Evolutionary conservation across 2,797 vertebrate genomes (phyloP).

Genomic region (Muscicapa comitata): DNA sequence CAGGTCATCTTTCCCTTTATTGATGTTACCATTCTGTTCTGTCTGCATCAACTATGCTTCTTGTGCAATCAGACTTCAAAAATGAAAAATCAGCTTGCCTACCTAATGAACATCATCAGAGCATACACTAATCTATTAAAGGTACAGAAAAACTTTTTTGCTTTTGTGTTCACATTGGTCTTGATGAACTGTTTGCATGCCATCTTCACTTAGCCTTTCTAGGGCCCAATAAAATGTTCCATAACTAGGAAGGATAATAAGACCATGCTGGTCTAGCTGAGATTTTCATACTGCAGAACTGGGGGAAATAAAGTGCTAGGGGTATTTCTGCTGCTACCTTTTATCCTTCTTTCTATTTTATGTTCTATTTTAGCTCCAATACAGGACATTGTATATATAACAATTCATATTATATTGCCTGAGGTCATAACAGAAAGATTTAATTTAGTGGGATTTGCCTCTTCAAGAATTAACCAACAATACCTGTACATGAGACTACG

Average conservation of each 20-base stretch:
- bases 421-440: background rate
- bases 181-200: background rate
- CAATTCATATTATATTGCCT: rapidly evolving
- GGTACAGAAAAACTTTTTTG: background rate
- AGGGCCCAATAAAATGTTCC: background rate
- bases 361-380: background rate
- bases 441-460: background rate
- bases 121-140: background rate
- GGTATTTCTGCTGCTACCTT: background rate
- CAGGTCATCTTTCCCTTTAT: background rate
- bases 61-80: background rate
- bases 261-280: background rate
- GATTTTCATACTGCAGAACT: background rate
- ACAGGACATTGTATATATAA: background rate
- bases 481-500: rapidly evolving
- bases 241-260: background rate
- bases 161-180: background rate
- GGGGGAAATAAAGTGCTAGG: rapidly evolving
- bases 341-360: background rate
- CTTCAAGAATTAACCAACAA: background rate
- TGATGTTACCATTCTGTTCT: background rate
- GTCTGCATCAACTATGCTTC: background rate
- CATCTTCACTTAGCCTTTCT: background rate
- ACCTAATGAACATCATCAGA: background rate
- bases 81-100: background rate